A percentile compares a stretch with the other conserved stretches of the same genome.
These are phyloP conservation scores for Agriopis marginaria DNA, from an alignment of 2,888 invertebrate genomes.

Conservation along the genomic window DNA sequence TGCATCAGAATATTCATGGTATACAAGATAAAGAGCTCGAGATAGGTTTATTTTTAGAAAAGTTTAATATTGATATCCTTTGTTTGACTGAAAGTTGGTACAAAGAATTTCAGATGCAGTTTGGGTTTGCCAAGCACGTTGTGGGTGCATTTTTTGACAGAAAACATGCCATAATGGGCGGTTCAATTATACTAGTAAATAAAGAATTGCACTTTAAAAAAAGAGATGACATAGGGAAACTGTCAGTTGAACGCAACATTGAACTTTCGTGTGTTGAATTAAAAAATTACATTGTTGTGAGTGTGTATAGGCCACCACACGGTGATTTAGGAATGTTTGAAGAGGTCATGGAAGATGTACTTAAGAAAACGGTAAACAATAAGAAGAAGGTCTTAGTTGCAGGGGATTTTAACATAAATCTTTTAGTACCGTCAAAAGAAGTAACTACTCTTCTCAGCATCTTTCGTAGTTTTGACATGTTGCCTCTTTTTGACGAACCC, in stretches of 20 bases:
- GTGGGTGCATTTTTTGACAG: constrained; percentile 1
- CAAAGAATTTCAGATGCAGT: constrained; percentile 3
- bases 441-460: not conserved
- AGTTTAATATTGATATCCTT: constrained; percentile 1
- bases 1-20: constrained; percentile 23
- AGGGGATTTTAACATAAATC: constrained; percentile 4
- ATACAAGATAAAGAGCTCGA: constrained; percentile 7
- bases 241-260: constrained; percentile 1
- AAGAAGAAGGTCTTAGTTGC: not conserved
- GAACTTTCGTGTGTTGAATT: constrained; percentile 2
- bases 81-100: constrained; percentile 14
- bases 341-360: constrained; percentile 8
- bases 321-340: not conserved
- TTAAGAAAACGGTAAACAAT: not conserved
- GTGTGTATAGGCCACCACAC: not conserved
- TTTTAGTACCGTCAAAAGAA: not conserved
- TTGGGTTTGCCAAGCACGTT: not conserved
- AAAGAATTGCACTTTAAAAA: constrained; percentile 1
- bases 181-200: not conserved
- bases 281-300: constrained; percentile 1
- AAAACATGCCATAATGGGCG: not conserved
- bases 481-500: not conserved
- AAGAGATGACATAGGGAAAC: not conserved
- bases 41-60: constrained; percentile 13
- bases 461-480: constrained; percentile 4